Evolutionary conservation across 2,113 vertebrate species (phyloP), one percentile per base, ranked within the genome.

Genomic region (Pao palembangensis): DNA sequence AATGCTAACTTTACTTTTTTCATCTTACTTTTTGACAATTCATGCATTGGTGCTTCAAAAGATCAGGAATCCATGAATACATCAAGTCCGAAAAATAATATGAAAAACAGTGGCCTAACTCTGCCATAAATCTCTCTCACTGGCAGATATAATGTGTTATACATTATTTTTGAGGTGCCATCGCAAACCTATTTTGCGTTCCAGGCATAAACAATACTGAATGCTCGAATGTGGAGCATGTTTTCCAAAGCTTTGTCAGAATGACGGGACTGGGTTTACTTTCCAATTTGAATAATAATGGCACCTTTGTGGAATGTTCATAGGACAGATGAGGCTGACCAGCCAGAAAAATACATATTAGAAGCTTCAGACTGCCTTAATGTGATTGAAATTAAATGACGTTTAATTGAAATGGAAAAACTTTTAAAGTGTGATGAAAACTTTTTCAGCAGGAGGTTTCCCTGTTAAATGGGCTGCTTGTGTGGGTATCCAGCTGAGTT

Each of bases 161-260:
- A 77, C 87, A 85, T 91, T 92, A 91, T 87, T 87, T 87, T 79
- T 84, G 90, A 83, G 51, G 67, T 85, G 86, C 82, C 79, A 88
- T 89, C 87, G 84, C 86, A 77, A 86, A 84, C 75, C 82, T 78
- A 79, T 91, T 88, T 87, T 73, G 87, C 85, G 64, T 78, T 72
- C 71, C 71, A 66, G 68, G 77, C 81, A 64, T 87, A 64, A 79
- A 85, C 81, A 82, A 75, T 82, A 89, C 78, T 70, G 87, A 85
- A 89, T 68, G 48, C 60, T 56, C 42, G n/a, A 79, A 72, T 52
- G 67, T 5, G 56, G 88, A 51, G 92, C 90, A 83, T 92, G 91
- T 91, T 93, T 93, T 93, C 93, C 66, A 92, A 92, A 93, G 92
- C 91, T 92, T 88, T 91, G 89, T 91, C 88, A 88, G 88, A 84